phyloP scores from a whole-genome alignment of 2,797 vertebrate species.

The Gorsachius magnificus region DNA sequence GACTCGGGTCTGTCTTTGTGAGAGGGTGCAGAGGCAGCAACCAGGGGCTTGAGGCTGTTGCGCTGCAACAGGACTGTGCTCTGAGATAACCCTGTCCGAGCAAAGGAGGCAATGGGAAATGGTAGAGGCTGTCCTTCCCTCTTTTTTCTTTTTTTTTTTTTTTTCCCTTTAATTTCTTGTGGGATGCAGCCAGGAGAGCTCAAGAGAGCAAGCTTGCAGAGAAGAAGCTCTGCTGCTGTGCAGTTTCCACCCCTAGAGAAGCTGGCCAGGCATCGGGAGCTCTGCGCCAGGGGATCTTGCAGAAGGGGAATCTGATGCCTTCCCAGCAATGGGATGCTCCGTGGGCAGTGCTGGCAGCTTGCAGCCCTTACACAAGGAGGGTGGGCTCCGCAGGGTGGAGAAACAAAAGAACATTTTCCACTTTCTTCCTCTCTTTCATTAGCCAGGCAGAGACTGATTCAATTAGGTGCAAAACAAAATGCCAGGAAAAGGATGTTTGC shows the following conservation, averaged over 20 bases:
- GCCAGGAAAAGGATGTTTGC: slow-evolving; percentile 50
- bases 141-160: too few species aligned
- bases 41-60: background rate
- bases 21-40: background rate
- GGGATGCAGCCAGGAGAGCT: background rate
- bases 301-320: background rate
- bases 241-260: background rate
- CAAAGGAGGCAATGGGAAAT: background rate
- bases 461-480: background rate
- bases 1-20: background rate
- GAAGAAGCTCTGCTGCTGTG: background rate
- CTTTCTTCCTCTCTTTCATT: background rate
- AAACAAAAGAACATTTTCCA: slow-evolving; percentile 4
- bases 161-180: too few species aligned
- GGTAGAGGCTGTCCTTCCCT: background rate
- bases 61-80: background rate
- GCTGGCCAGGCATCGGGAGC: background rate
- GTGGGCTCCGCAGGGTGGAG: background rate
- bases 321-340: background rate
- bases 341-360: background rate
- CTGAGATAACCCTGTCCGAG: background rate
- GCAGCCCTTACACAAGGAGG: background rate
- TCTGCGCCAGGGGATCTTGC: background rate
- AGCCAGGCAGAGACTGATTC: background rate
- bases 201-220: background rate